A percentile compares a stretch with the other conserved stretches of the same genome.
These are phyloP conservation scores for Lacanobia oleracea DNA, from an alignment of 2,888 invertebrate genomes.

Conservation along the genomic window DNA sequence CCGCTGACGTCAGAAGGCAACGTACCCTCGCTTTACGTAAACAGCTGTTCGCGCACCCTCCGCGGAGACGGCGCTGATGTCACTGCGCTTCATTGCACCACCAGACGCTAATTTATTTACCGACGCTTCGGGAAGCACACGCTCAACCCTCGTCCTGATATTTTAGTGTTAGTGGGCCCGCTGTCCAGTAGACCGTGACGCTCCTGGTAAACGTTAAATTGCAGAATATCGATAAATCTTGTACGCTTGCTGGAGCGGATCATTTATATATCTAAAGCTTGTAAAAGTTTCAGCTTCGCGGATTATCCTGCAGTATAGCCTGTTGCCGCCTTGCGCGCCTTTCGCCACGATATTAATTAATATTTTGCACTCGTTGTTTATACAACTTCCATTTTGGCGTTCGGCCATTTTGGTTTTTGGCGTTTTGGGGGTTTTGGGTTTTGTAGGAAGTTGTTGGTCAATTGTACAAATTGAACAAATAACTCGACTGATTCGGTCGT, in stretches of 20 bases:
- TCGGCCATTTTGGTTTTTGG: too few relatives aligned
- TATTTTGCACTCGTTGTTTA: constrained; percentile 24
- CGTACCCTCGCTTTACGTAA: constrained; percentile 49
- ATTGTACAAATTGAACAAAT: constrained; percentile 17
- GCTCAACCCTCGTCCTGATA: constrained; percentile 50
- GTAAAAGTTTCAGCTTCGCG: constrained; percentile 44
- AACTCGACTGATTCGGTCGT: constrained; percentile 1
- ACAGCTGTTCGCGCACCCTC: constrained; percentile 43
- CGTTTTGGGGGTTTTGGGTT: neutral
- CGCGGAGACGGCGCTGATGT: constrained; percentile 36
- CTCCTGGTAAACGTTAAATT: constrained; percentile 59
- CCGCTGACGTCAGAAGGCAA: constrained; percentile 44
- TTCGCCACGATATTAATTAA: constrained; percentile 30
- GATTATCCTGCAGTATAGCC: constrained; percentile 43
- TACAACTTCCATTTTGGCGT: neutral
- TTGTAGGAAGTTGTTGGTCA: constrained; percentile 4
- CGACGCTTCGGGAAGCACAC: constrained; percentile 32
- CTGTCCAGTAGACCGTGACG: constrained; percentile 37
- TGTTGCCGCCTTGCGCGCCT: constrained; percentile 38
- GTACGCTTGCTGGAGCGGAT: constrained; percentile 58
- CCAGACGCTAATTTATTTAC: constrained; percentile 51
- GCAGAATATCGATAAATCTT: constrained; percentile 65
- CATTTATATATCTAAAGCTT: constrained; percentile 55
- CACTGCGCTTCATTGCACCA: constrained; percentile 58
- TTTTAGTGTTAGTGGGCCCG: constrained; percentile 42